Evolutionary conservation across 2,888 invertebrate species (phyloP), one percentile per base, ranked within the genome.

Genomic region (Hypercompe scribonia): DNA sequence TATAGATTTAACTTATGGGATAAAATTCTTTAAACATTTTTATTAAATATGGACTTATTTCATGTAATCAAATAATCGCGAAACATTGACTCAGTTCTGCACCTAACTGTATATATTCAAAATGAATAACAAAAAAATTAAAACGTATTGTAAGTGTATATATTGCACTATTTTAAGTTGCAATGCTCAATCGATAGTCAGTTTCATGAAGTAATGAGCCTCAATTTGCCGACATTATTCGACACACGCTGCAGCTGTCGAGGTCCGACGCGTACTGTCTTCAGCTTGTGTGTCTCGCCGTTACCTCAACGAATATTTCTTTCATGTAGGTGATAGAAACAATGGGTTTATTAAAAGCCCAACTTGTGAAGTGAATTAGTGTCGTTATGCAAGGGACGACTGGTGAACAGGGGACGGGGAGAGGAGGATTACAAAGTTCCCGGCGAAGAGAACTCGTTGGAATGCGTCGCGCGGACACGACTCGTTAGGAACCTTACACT

Each of bases 331-430:
- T 54, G 70, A 24, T 13, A 13, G 67, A 63, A 66, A 74, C 80
- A 81, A 82, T 82, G 33, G 64, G 42, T 65, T 81, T 65, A 67
- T 71, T 72, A 80, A n/a, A 18, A 39, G 1, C 42, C 28, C 58
- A 68, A 50, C 39, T 67, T 74, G 64, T 64, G 78, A 77, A 81
- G 36, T 71, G 36, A 42, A 73, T 75, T 78, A 70, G 50, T 74
- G 63, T 46, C 31, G 63, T 70, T 63, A 67, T 39, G 61, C 63
- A 46, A 10, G 63, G 13, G 66, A 0, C n/a, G 36, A 3, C 46
- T 4, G 34, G 36, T 10, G 46, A 24, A n/a, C 33, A 13, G 58
- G 31, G 61, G 13, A n/a, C 33, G 33, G n/a, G 66, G 18, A 21
- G 46, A 21, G 46, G 46, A 5, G 46, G 46, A 46, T 42, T 7